A percentile compares a stretch with the other conserved stretches of the same genome.
Evolutionary conservation across 2,888 invertebrate species (phyloP).

Genomic region (Artemia sinica): DNA sequence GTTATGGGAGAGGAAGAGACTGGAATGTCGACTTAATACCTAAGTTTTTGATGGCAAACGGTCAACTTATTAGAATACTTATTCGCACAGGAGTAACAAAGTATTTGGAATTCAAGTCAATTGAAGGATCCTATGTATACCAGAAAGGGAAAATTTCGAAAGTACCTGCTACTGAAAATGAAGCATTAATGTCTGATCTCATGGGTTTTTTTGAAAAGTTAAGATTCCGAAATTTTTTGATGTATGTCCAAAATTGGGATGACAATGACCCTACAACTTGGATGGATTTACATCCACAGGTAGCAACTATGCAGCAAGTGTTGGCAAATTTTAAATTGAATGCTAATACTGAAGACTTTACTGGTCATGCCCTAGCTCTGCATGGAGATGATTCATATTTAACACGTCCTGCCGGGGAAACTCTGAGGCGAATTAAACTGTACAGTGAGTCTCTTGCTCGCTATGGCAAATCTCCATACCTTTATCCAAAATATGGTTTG

Average conservation of each 20-base stretch:
- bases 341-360: constrained; percentile 92
- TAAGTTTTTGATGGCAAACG: constrained; percentile 99
- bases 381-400: constrained; percentile 80
- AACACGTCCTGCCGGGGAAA: constrained; percentile 62
- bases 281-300: constrained; percentile 80
- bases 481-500: constrained; percentile 96
- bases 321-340: constrained; percentile 92
- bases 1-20: constrained; percentile 62
- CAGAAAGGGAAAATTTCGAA: constrained; percentile 94
- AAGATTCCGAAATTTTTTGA: constrained; percentile 87
- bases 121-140: constrained; percentile 97
- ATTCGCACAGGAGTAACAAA: constrained; percentile 97
- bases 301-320: constrained; percentile 63
- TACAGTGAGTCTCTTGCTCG: constrained; percentile 93
- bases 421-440: constrained; percentile 78
- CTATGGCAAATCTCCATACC: constrained; percentile 95
- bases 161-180: constrained; percentile 95
- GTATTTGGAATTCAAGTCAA: constrained; percentile 94
- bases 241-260: constrained; percentile 84
- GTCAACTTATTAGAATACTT: constrained; percentile 80
- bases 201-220: constrained; percentile 99
- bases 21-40: constrained; percentile 99
- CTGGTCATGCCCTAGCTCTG: constrained; percentile 91
- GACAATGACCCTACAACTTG: constrained; percentile 80
- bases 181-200: constrained; percentile 79